Evolutionary conservation across 2,888 invertebrate genomes (phyloP).

Genomic region (Drosophila kambysellisi): DNA sequence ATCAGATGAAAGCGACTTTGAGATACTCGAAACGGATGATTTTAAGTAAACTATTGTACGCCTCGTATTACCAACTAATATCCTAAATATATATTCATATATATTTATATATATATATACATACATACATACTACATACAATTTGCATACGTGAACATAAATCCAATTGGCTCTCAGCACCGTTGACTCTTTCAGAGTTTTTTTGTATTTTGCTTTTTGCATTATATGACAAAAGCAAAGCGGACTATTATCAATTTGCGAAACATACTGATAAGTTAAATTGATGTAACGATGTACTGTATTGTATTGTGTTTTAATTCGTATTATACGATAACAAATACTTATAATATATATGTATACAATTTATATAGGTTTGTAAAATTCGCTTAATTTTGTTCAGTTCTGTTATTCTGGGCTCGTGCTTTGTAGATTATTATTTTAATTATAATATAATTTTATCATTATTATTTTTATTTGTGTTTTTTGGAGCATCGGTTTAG

Average conservation of each 20-base stretch:
- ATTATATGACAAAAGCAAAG: conserved; percentile 20
- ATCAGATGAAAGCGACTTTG: conserved; percentile 85
- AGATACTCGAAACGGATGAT: conserved; percentile 84
- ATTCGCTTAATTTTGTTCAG: conserved; percentile 19
- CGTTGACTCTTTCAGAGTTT: conserved; percentile 10
- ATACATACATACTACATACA: conserved; percentile 19
- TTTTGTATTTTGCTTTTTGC: background rate
- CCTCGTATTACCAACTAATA: conserved; percentile 70
- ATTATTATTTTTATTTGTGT: conserved; percentile 30
- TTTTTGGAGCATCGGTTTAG: conserved; percentile 62
- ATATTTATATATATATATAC: conserved; percentile 24
- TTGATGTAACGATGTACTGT: conserved; percentile 5
- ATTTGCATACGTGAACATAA: conserved; percentile 2
- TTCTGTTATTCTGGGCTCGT: conserved; percentile 31
- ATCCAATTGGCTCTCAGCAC: conserved; percentile 11
- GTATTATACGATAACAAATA: conserved; percentile 13
- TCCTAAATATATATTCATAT: conserved; percentile 43
- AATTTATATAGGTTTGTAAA: conserved; percentile 23
- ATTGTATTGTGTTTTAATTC: conserved; percentile 5
- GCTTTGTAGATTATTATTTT: conserved; percentile 44
- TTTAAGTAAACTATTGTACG: conserved; percentile 71
- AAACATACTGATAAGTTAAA: conserved; percentile 9
- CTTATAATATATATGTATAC: conserved; percentile 17
- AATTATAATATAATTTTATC: conserved; percentile 34
- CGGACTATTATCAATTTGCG: conserved; percentile 12